Conservation (phyloP, 2,888 invertebrate species). For the Eudemis profundana region DNA sequence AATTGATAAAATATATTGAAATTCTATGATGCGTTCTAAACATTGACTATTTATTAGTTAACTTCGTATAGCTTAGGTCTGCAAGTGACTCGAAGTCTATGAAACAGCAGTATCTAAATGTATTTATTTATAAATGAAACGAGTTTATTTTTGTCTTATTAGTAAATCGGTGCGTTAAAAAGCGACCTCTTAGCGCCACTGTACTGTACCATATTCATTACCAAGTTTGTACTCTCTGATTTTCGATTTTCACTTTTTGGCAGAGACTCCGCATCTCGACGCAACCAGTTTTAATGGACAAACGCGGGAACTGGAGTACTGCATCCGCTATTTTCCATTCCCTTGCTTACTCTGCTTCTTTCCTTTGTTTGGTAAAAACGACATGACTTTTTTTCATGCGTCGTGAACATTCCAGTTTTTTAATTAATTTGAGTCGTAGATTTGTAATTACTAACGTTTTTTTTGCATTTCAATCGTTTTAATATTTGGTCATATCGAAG, state of each 20-base stretch:
- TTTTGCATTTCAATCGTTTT: too few species aligned
- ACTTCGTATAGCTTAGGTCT: constrained; percentile 16
- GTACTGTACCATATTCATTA: too few species aligned
- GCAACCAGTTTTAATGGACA: constrained; percentile 70
- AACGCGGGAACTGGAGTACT: constrained; percentile 59
- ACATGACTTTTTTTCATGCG: constrained; percentile 5
- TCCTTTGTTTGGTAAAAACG: constrained; percentile 47
- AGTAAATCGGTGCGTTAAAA: constrained; percentile 4
- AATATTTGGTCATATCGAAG: too few species aligned
- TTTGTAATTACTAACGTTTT: background rate
- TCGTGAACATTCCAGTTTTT: constrained; percentile 1
- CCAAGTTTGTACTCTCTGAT: constrained; percentile 54
- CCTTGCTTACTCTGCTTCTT: constrained; percentile 60
- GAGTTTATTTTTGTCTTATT: constrained; percentile 18
- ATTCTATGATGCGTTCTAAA: constrained; percentile 17
- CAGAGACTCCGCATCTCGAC: constrained; percentile 61
- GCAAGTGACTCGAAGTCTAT: constrained; percentile 17
- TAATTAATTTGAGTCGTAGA: background rate
- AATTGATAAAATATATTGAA: constrained; percentile 3
- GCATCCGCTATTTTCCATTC: constrained; percentile 71
- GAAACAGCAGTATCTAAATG: constrained; percentile 13
- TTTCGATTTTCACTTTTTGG: constrained; percentile 60
- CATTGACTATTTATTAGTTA: too few species aligned
- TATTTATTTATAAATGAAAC: constrained; percentile 25
- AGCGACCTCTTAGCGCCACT: background rate